Percentiles rank a stretch among this genome's conserved stretches.
Conservation (phyloP, 2,888 invertebrate genomes). For the Dioctria rufipes region DNA sequence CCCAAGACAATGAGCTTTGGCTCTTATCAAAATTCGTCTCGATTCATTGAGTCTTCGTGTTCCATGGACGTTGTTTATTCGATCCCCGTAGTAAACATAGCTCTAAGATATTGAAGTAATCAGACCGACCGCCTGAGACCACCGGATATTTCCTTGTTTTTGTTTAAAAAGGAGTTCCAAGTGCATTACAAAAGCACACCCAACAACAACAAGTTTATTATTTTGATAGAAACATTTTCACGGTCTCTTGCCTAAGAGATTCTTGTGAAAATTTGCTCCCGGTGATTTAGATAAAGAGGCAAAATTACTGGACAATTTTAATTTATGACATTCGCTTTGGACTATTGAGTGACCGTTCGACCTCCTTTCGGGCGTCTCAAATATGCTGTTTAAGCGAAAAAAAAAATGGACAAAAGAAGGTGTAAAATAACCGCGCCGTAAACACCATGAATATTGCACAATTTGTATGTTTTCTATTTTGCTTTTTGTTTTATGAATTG, state of each 20-base stretch:
- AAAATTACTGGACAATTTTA: neutral
- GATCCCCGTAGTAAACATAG: neutral
- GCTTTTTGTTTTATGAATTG: too few species aligned
- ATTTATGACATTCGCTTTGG: constrained; percentile 38
- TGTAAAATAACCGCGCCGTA: neutral
- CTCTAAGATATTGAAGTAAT: constrained; percentile 13
- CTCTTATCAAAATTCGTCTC: constrained; percentile 50
- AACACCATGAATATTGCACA: constrained; percentile 19
- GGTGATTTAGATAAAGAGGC: constrained; percentile 21
- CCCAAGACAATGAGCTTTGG: constrained; percentile 43
- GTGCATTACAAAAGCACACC: constrained; percentile 12
- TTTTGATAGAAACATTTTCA: constrained; percentile 46
- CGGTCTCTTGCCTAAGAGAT: constrained; percentile 36
- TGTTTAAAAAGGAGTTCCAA: neutral
- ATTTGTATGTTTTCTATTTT: neutral
- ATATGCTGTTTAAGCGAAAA: neutral
- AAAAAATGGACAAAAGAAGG: constrained; percentile 1
- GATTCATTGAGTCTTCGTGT: constrained; percentile 50
- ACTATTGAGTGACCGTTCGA: neutral
- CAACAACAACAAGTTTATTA: constrained; percentile 8
- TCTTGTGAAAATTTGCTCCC: constrained; percentile 41
- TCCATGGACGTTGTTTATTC: constrained; percentile 22
- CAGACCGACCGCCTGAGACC: constrained; percentile 20
- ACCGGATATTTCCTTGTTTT: constrained; percentile 35
- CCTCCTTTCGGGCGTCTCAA: neutral